Conservation (phyloP, 2,797 vertebrate genomes). For the Sebastolobus altivelis region DNA sequence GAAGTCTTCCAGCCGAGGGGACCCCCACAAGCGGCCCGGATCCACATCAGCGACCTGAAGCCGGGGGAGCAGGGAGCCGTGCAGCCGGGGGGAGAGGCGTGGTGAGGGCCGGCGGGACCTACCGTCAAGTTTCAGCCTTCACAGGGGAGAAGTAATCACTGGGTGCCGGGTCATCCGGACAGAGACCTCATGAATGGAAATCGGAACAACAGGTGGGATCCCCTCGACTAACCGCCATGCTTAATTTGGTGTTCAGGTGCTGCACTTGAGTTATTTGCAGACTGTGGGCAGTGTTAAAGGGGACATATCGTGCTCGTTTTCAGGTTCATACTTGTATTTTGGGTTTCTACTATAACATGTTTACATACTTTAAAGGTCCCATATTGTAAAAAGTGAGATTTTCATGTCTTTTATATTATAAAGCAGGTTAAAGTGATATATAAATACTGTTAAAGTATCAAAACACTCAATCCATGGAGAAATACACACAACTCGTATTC, state of each 20-base stretch:
- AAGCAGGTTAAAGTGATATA: too few species aligned
- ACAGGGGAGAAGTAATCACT: conserved; percentile 48
- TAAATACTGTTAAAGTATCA: too few species aligned
- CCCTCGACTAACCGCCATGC: conserved; percentile 1
- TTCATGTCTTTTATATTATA: too few species aligned
- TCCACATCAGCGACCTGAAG: conserved; percentile 55
- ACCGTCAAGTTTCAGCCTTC: neutral
- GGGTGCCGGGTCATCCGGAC: conserved; percentile 84
- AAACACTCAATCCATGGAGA: too few species aligned
- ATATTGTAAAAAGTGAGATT: too few species aligned
- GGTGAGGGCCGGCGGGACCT: conserved; percentile 5
- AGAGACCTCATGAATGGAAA: conserved; percentile 98
- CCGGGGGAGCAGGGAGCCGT: conserved; percentile 29
- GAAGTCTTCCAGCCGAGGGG: conserved; percentile 57
- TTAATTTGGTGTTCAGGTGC: conserved; percentile 37
- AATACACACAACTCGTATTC: too few species aligned
- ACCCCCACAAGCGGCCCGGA: conserved; percentile 71
- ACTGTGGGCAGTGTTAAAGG: neutral
- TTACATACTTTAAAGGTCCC: too few species aligned
- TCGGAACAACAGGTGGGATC: conserved; percentile 94
- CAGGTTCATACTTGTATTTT: too few species aligned
- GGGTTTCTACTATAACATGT: too few species aligned
- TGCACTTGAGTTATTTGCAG: conserved; percentile 33
- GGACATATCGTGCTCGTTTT: too few species aligned
- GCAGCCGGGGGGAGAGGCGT: conserved; percentile 7